These are phyloP conservation scores for Spodoptera litura DNA, from an alignment of 1,140 invertebrate genomes.

Conservation along the genomic window DNA sequence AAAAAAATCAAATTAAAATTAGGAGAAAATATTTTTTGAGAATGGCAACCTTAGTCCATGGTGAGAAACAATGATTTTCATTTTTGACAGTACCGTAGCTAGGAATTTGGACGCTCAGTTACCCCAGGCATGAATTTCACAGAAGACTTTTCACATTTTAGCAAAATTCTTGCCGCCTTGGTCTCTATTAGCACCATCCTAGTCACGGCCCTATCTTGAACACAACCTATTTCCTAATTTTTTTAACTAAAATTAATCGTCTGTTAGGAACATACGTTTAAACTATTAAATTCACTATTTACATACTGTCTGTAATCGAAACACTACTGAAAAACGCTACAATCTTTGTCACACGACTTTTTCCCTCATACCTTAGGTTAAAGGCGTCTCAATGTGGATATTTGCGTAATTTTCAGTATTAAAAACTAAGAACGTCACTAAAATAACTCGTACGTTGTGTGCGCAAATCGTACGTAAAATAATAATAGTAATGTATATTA, in stretches of 20 bases:
- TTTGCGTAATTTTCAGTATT: too few species aligned
- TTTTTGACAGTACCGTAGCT: not conserved
- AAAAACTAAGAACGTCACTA: not conserved
- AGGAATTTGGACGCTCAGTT: too few species aligned
- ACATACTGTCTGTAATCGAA: slow-evolving; percentile 39
- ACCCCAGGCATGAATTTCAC: not conserved
- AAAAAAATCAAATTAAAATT: too few species aligned
- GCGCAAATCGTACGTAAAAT: not conserved
- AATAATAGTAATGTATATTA: not conserved
- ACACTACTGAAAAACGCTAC: not conserved
- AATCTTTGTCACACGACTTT: not conserved
- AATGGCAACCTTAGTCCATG: not conserved
- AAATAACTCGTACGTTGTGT: slow-evolving; percentile 10
- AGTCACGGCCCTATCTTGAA: not conserved
- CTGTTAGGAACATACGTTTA: slow-evolving; percentile 46
- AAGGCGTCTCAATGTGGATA: too few species aligned
- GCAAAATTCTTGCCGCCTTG: not conserved
- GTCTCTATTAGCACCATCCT: too few species aligned
- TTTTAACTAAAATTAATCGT: slow-evolving; percentile 37
- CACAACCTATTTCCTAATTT: not conserved
- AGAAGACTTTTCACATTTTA: not conserved
- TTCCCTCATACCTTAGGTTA: not conserved
- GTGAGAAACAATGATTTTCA: not conserved
- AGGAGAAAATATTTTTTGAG: too few species aligned
- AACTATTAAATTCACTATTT: slow-evolving; percentile 45